Evolutionary conservation across 2,113 vertebrate species (phyloP), one percentile per base, ranked within the genome.

Genomic region (Bothrops jararaca): DNA sequence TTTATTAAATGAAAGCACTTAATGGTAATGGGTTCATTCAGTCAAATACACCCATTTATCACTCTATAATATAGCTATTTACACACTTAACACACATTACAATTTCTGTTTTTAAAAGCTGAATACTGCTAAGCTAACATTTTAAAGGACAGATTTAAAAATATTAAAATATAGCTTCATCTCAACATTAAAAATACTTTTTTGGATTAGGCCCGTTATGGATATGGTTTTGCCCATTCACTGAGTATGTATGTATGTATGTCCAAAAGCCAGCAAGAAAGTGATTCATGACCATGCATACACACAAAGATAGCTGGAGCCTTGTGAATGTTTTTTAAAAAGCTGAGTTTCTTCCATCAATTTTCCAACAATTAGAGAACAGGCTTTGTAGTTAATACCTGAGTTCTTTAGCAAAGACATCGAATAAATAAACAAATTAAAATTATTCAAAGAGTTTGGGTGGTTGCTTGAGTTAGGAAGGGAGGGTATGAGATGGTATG

Each of bases 21-120:
- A 90, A 88, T 92, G 93, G 92, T 54, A 0, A 0, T 64, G 88
- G 85, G 50, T 95, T 53, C 39, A 45, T 18, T 95, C 91, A 94
- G 53, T 90, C 0, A 0, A 39, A 0, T 0, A 93, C 95, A 94
- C 85, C 0, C 0, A 93, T 85, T 89, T 90, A 86, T 1, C 2
- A 23, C 52, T 56, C 22, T 56, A 58, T 42, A 0, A 18, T 57
- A 89, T 95, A 89, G 3, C 89, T 94, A 89, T 93, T 95, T 88
- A 85, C 85, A 24, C 91, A 89, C 93, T 90, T 90, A 94, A 94
- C 57, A 94, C 69, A 94, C 95, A 94, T 93, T 93, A 94, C 91
- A 89, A 0, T 91, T 85, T 57, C 69, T 92, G 69, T 80, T 80
- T 60, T 95, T 93, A 94, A 96, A 94, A 90, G 89, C 92, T 85